Evolutionary conservation across 2,113 vertebrate genomes (phyloP), one percentile per base, ranked within the genome.

Genomic region (Bufo gargarizans): DNA sequence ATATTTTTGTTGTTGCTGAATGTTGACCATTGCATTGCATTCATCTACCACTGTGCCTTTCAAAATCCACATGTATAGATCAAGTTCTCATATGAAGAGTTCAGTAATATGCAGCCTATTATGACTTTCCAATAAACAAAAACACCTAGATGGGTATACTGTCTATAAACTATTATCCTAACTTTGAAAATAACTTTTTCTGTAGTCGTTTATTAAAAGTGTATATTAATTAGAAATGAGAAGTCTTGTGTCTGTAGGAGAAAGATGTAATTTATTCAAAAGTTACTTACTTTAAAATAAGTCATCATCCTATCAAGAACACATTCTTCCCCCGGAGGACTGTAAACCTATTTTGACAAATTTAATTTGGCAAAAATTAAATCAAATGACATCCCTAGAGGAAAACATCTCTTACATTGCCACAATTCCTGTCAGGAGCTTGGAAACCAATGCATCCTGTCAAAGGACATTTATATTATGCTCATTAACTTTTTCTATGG

Each of bases 321-420:
- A 14, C 87, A 72, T 87, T 2, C 71, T 89, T 77, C 3, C 85
- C 85, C 9, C 79, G 89, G 49, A 90, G 87, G 90, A 20, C 7
- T 76, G 13, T 76, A 87, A 84, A 81, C 87, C 12, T 77, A 90
- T 88, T 90, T 77, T 0, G 6, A 93, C 93, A 92, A 93, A 93
- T 92, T 91, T 92, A 90, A 93, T 91, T 91, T 93, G 89, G 81
- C 65, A 90, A 88, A 91, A 91, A 90, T 6, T 82, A 90, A 94
- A 91, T 82, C 74, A 80, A 93, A 91, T 91, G 77, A 55, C 13
- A 85, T n/a, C 55, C 77, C 72, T 56, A 19, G 50, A 84, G 88
- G 77, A 91, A 91, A 91, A 89, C 72, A 76, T n/a, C 0, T 12
- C 90, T 92, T 89, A 89, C 61, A 93, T 91, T 90, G 89, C 85